Base-by-base conservation (phyloP, 2,888 invertebrate species). In the Cynaeus angustus region DNA sequence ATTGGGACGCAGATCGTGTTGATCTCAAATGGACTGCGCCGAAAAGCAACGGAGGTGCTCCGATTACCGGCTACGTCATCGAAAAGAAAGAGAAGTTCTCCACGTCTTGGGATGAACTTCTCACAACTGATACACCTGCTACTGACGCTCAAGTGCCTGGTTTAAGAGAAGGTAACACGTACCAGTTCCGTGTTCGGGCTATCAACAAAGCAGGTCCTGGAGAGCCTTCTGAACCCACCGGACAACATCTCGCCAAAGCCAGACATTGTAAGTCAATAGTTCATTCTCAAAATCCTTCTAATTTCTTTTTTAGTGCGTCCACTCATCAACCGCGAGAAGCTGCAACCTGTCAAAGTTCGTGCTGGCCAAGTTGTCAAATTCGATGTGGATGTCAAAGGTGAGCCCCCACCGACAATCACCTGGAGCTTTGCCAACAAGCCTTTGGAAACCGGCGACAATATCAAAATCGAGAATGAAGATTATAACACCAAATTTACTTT, bases 171-270 rank as follows among this genome's bases (percentile, higher is more conserved):
- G 96, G 96, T 74, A 94, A 96, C 80, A 92, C 93, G 9, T 98
- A 98, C 85, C 97, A 98, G 86, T 98, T 98, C 89, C 89, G 98
- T n/a, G 94, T 98, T 0, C 89, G 93, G 4, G 97, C 98, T 33
- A 92, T 97, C 12, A 98, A 98, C 86, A 97, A 97, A 85, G 98
- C 97, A 5, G 98, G 98, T 0, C 92, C 93, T 0, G 94, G 96
- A 33, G 96, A 97, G 78, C 95, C 97, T 0, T 94, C 95, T 62
- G 97, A 97, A 72, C 89, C 95, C 1, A 95, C 96, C 0, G 91
- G 94, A 75, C 94, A 93, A 70, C 96, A 96, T 77, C 86, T 94
- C 50, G 94, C 95, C 21, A 97, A 97, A 86, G 94, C 95, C 16
- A 89, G 94, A 83, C 93, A 92, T 88, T 86, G 94, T 94, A 87